Percentiles rank a stretch among this genome's conserved stretches.
Conservation (phyloP, 53 echinoderm and acorn worm genomes). For the Luidia sarsii region DNA sequence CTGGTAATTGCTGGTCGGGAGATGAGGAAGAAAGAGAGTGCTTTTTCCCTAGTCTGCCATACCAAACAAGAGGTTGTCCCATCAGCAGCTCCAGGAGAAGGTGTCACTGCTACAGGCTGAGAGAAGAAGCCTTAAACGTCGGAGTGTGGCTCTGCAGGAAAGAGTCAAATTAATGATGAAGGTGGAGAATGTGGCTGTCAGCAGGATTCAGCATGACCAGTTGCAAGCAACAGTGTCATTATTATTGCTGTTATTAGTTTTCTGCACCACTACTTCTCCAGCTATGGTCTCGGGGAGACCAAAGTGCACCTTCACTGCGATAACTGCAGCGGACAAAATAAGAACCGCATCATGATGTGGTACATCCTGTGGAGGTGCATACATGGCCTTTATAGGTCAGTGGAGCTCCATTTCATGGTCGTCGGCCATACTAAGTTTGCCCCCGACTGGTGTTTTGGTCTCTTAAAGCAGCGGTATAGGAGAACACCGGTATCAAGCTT, state of each 20-base stretch:
- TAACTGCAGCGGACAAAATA: conserved; percentile 12
- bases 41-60: neutral
- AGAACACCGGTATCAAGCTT: neutral
- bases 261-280: neutral
- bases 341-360: conserved; percentile 5
- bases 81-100: conserved; percentile 9
- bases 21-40: neutral
- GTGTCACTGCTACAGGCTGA: conserved; percentile 9
- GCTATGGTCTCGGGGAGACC: conserved; percentile 1
- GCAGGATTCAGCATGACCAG: neutral
- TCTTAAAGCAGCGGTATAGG: neutral
- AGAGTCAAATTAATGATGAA: neutral
- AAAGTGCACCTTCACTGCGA: conserved; percentile 6
- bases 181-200: conserved; percentile 2
- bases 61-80: neutral
- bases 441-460: neutral
- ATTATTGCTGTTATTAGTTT: conserved; percentile 4
- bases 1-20: conserved; percentile 14
- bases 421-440: neutral
- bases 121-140: conserved; percentile 3
- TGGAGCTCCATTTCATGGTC: conserved; percentile 3
- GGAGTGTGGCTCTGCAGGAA: neutral
- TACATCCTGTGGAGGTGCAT: conserved; percentile 6
- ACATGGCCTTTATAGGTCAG: neutral
- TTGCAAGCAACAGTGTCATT: neutral